Evolutionary conservation across 1,140 invertebrate genomes (phyloP).

Genomic region (Aphidius ervi): DNA sequence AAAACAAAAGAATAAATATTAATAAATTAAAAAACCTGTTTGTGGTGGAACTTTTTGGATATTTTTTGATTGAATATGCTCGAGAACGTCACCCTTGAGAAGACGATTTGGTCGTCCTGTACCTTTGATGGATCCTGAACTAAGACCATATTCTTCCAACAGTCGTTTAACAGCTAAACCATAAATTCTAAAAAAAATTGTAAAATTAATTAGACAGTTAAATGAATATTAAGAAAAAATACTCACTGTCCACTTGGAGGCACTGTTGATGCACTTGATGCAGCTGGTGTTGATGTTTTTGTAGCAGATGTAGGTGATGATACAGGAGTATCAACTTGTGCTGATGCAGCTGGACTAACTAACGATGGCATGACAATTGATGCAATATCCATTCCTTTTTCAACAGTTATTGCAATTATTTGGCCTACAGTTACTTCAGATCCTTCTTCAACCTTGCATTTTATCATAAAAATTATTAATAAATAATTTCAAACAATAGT

Average conservation of each 20-base stretch:
- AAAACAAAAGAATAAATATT: too few relatives aligned
- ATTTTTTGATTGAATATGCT: slow-evolving; percentile 56
- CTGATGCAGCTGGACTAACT: slow-evolving; percentile 43
- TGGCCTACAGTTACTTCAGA: slow-evolving; percentile 79
- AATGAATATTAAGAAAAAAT: slow-evolving; percentile 18
- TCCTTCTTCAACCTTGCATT: slow-evolving; percentile 65
- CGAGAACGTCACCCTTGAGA: slow-evolving; percentile 64
- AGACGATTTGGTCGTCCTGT: slow-evolving; percentile 60
- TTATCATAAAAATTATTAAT: background rate
- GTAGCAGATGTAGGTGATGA: slow-evolving; percentile 33
- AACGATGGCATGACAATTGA: slow-evolving; percentile 43
- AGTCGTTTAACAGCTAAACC: slow-evolving; percentile 64
- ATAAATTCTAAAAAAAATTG: slow-evolving; percentile 40
- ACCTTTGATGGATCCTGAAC: slow-evolving; percentile 49
- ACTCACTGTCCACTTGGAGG: slow-evolving; percentile 42
- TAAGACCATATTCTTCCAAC: slow-evolving; percentile 59
- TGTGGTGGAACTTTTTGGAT: slow-evolving; percentile 49
- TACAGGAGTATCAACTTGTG: slow-evolving; percentile 24
- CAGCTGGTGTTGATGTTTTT: slow-evolving; percentile 28
- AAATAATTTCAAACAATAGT: slow-evolving; percentile 6
- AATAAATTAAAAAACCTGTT: slow-evolving; percentile 31
- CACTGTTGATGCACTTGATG: slow-evolving; percentile 34
- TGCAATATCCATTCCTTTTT: slow-evolving; percentile 57
- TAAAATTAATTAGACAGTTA: background rate
- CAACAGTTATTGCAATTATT: slow-evolving; percentile 82